phyloP scores from a whole-genome alignment of 2,797 vertebrate species.

The Cheirogaleus major region DNA sequence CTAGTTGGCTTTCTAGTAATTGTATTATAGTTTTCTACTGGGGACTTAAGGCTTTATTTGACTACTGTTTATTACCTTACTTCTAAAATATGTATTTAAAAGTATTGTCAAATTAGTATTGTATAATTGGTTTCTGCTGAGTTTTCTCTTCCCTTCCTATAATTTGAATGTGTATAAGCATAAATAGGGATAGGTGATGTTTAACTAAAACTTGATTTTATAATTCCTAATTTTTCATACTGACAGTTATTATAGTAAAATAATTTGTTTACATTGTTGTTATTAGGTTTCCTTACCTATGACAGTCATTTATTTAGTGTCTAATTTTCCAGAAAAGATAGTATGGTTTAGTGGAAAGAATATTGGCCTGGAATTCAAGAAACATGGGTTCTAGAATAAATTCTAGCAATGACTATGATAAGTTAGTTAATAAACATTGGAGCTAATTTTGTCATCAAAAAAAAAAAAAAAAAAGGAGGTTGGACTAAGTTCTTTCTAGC shows the following conservation, averaged over 20 bases:
- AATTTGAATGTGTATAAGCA: background rate
- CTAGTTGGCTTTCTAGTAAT: slow-evolving; percentile 3
- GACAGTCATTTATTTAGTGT: background rate
- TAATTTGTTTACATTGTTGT: background rate
- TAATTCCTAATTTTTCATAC: slow-evolving; percentile 12
- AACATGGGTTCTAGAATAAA: background rate
- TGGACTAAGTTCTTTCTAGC: background rate
- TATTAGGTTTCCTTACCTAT: slow-evolving; percentile 4
- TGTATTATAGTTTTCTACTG: background rate
- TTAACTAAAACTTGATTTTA: slow-evolving; percentile 39
- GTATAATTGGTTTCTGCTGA: slow-evolving; percentile 3
- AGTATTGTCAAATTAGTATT: background rate
- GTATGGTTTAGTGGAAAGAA: background rate
- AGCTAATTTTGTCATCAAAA: background rate
- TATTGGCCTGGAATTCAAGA: slow-evolving; percentile 34
- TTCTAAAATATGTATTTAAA: background rate
- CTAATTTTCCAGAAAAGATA: background rate
- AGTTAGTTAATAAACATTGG: background rate
- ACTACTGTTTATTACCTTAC: background rate
- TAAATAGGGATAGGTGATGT: slow-evolving; percentile 7
- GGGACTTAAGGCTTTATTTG: background rate
- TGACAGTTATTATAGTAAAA: slow-evolving; percentile 47
- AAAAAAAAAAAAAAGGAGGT: background rate
- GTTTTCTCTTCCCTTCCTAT: background rate
- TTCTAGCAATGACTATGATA: background rate